These are phyloP conservation scores for Colletes latitarsis DNA, from an alignment of 1,140 invertebrate genomes.

Conservation along the genomic window DNA sequence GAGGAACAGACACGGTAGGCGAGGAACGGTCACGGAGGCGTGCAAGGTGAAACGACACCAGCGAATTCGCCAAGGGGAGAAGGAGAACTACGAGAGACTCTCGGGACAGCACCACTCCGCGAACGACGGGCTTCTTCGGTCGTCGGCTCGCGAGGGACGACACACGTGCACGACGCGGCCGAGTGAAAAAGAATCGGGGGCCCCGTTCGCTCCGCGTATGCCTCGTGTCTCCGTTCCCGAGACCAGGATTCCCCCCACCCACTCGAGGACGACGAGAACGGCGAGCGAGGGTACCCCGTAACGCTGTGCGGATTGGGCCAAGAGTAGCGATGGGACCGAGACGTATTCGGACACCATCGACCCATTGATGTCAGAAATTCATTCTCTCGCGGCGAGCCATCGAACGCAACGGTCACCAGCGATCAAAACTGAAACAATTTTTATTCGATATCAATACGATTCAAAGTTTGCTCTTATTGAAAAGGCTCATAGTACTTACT, in stretches of 20 bases:
- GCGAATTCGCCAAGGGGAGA: too few relatives aligned
- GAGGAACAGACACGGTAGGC: too few relatives aligned
- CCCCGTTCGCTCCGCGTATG: slow-evolving; percentile 32
- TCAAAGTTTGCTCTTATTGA: too few relatives aligned
- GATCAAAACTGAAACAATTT: too few relatives aligned
- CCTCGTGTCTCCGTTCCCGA: slow-evolving; percentile 32
- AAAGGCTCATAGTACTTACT: too few relatives aligned
- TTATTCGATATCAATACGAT: too few relatives aligned
- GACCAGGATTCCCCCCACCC: slow-evolving; percentile 29
- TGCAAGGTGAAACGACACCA: not conserved
- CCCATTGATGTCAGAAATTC: too few relatives aligned
- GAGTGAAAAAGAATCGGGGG: slow-evolving; percentile 50
- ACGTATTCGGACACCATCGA: too few relatives aligned
- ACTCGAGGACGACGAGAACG: not conserved
- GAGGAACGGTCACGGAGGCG: too few relatives aligned
- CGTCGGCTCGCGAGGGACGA: not conserved
- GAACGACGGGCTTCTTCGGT: not conserved
- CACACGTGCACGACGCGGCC: slow-evolving; percentile 51
- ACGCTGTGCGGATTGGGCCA: slow-evolving; percentile 13
- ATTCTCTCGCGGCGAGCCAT: too few relatives aligned
- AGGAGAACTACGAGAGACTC: not conserved
- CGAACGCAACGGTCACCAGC: too few relatives aligned
- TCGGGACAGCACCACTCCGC: not conserved
- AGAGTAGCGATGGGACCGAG: not conserved
- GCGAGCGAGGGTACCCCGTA: slow-evolving; percentile 19